A percentile compares a stretch with the other conserved stretches of the same genome.
These are phyloP conservation scores for Brachionus koreanus DNA, from an alignment of 1,140 invertebrate genomes.

Conservation along the genomic window DNA sequence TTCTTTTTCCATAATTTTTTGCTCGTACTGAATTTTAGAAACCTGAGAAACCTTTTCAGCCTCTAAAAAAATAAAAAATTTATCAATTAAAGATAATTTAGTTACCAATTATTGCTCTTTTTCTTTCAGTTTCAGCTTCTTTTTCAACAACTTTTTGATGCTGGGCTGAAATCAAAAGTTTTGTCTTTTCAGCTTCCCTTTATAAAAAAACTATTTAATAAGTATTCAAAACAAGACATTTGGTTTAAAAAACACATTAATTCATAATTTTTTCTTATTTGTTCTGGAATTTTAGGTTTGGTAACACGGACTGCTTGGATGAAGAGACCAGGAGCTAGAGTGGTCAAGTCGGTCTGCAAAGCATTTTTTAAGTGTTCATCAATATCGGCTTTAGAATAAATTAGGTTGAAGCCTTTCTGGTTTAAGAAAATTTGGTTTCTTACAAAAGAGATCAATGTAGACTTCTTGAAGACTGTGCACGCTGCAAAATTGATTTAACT, in stretches of 20 bases:
- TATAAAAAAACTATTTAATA: neutral
- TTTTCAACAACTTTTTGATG: constrained; percentile 87
- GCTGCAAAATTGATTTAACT: constrained; percentile 87
- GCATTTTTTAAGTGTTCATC: constrained; percentile 83
- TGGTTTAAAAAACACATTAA: constrained; percentile 65
- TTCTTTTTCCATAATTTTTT: constrained; percentile 87
- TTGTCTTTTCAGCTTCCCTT: constrained; percentile 72
- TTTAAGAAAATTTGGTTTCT: constrained; percentile 41
- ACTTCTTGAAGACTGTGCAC: constrained; percentile 79
- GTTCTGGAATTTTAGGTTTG: constrained; percentile 86
- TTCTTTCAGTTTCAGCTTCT: constrained; percentile 83
- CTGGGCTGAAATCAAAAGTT: constrained; percentile 76
- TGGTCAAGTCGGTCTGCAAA: constrained; percentile 74
- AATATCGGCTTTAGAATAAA: constrained; percentile 69
- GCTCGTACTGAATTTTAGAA: constrained; percentile 79
- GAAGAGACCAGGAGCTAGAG: constrained; percentile 76
- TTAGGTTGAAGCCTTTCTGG: constrained; percentile 40
- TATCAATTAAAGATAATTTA: constrained; percentile 1
- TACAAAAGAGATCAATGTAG: constrained; percentile 80
- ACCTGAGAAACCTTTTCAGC: constrained; percentile 81
- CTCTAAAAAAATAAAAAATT: constrained; percentile 56
- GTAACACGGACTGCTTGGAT: constrained; percentile 82
- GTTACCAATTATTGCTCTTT: constrained; percentile 75
- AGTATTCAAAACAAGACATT: neutral
- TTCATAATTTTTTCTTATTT: constrained; percentile 84